A percentile compares a stretch with the other conserved stretches of the same genome.
phyloP scores from a whole-genome alignment of 2,888 invertebrate species.

The Cataglyphis livida region DNA sequence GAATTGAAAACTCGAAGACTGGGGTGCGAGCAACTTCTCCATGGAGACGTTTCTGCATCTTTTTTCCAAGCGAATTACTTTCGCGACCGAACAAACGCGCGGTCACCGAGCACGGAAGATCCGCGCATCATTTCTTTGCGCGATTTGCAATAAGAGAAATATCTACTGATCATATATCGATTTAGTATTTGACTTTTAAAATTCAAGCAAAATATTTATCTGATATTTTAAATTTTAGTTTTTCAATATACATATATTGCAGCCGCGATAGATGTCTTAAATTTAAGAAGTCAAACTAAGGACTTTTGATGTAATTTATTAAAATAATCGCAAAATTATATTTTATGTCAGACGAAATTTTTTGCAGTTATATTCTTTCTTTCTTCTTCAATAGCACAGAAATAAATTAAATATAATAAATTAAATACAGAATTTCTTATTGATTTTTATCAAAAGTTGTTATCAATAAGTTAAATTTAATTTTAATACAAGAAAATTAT shows the following conservation, averaged over 20 bases:
- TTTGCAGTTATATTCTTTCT: neutral
- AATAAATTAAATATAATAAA: no score
- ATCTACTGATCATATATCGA: neutral
- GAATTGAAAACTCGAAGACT: slow-evolving; percentile 42
- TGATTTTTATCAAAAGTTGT: neutral
- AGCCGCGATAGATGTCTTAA: neutral
- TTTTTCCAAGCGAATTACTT: slow-evolving; percentile 45
- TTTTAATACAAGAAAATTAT: neutral
- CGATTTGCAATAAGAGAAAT: neutral
- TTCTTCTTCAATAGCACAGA: neutral
- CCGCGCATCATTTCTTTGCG: slow-evolving; percentile 12
- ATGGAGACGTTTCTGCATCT: neutral
- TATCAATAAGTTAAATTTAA: neutral
- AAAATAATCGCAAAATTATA: neutral
- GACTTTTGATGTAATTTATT: neutral
- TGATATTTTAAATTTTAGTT: neutral
- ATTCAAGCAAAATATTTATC: neutral
- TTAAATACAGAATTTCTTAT: neutral
- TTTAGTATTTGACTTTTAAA: neutral
- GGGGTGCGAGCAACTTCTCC: slow-evolving; percentile 14
- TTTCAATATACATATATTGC: neutral
- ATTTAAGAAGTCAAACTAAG: neutral
- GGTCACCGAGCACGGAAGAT: slow-evolving; percentile 31
- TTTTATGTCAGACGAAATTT: neutral
- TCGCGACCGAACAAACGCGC: slow-evolving; percentile 5